Evolutionary conservation across 2,797 vertebrate species (phyloP), one percentile per base, ranked within the genome.

Genomic region (Anabas testudineus): DNA sequence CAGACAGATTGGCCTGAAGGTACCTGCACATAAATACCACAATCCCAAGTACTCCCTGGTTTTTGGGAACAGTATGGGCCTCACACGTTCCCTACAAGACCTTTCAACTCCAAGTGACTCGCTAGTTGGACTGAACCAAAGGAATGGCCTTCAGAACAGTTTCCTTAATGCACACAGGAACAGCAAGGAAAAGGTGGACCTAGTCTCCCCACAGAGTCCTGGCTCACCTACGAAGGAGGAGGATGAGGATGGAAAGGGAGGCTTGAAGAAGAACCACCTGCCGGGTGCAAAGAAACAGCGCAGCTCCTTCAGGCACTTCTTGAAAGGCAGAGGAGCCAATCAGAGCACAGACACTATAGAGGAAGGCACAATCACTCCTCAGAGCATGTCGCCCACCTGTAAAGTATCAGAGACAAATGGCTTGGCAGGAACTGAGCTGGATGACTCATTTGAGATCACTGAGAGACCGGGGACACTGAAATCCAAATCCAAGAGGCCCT

Each of bases 31-130:
- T 58, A 99, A 98, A 74, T 94, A 96, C 46, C 96, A 99, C 91
- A 99, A 98, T 70, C 98, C 98, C 10, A 99, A 98, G 83, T 99
- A 99, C 14, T 93, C 95, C 12, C 87, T 99, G 78, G 97, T 97
- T 46, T 90, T 96, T 5, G 95, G 96, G 34, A 95, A 95, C 86
- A 93, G 87, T 18, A 56, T 60, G 9, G 87, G 86, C 9, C 42
- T 89, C 13, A 90, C 91, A 0, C 82, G 87, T 1, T 95, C 94
- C 3, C 79, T 94, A 0, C 93, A 93, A 37, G 92, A 94, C 67
- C 84, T 95, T 45, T 80, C 91, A 1, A 67, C 62, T 0, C 43
- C 49, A 0, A 84, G 26, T 18, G 86, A 91, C 49, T 74, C 67
- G 0, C 24, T 82, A 56, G 45, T 69, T 0, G 59, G 61, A 7